phyloP scores from a whole-genome alignment of 2,113 vertebrate genomes.

The Prionailurus viverrinus region DNA sequence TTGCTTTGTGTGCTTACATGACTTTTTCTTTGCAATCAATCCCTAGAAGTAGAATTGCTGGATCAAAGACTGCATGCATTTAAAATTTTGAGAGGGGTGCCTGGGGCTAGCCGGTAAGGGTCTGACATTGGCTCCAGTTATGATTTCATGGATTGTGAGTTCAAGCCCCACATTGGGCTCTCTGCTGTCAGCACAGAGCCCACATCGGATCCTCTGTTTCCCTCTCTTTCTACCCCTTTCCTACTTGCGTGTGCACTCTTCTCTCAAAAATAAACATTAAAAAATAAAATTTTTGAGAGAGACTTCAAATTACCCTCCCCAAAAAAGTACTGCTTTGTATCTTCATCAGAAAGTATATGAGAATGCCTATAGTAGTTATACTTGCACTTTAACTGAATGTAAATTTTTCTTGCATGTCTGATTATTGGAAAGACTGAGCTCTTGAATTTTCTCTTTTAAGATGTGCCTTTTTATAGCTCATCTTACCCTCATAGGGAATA shows the following conservation, averaged over 20 bases:
- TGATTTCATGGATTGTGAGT: too few species aligned
- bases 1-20: not conserved
- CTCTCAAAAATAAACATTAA: too few species aligned
- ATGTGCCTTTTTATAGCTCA: not conserved
- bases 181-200: too few species aligned
- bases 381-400: not conserved
- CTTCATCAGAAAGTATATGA: not conserved
- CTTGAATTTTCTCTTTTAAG: constrained; percentile 12
- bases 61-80: not conserved
- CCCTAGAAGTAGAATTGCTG: not conserved
- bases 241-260: too few species aligned
- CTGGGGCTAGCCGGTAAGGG: too few species aligned
- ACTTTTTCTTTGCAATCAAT: not conserved
- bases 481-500: not conserved
- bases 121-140: too few species aligned
- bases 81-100: not conserved
- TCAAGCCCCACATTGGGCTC: too few species aligned
- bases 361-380: not conserved
- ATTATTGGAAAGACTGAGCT: not conserved
- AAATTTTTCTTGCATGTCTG: not conserved
- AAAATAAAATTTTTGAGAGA: not conserved
- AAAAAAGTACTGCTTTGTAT: not conserved
- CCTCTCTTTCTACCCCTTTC: too few species aligned
- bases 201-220: too few species aligned
- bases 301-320: not conserved